Percentiles rank a stretch among this genome's conserved stretches.
Conservation (phyloP, 2,888 invertebrate genomes). For the Pollenia amentaria region DNA sequence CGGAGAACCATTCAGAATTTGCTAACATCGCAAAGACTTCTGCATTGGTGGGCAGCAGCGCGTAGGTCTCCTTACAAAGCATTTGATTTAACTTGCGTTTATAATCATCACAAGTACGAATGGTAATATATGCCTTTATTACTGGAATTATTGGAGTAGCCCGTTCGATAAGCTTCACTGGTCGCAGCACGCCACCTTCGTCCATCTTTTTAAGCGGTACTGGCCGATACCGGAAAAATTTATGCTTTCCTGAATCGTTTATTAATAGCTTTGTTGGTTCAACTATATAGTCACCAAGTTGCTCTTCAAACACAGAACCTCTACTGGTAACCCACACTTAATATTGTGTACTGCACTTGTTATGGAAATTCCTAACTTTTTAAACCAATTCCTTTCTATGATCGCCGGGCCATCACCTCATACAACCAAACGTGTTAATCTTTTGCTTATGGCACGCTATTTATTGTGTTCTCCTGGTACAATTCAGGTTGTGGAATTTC, state of each 20-base stretch:
- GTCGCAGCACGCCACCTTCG: too few species aligned
- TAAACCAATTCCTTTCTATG: conserved; percentile 52
- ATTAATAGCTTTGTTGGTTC: neutral
- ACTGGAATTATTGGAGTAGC: neutral
- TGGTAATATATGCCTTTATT: too few species aligned
- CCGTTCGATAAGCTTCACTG: neutral
- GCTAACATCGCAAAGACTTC: neutral
- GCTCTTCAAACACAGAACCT: conserved; percentile 3
- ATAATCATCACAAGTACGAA: too few species aligned
- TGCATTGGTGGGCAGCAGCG: conserved; percentile 27
- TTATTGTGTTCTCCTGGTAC: too few species aligned
- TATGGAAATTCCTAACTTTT: conserved; percentile 15
- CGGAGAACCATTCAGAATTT: conserved; percentile 44
- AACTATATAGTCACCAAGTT: conserved; percentile 12
- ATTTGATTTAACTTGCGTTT: conserved; percentile 55
- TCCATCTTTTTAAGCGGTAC: neutral
- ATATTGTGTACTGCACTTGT: neutral
- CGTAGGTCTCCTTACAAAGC: conserved; percentile 56
- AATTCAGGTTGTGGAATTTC: conserved; percentile 31
- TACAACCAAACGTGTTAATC: too few species aligned
- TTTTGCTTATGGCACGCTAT: too few species aligned
- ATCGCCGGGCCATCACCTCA: too few species aligned
- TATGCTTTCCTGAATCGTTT: too few species aligned
- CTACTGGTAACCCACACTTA: neutral
- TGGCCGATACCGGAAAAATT: conserved; percentile 3